Evolutionary conservation across 2,888 invertebrate genomes (phyloP).

Genomic region (Hyppa rectilinea): DNA sequence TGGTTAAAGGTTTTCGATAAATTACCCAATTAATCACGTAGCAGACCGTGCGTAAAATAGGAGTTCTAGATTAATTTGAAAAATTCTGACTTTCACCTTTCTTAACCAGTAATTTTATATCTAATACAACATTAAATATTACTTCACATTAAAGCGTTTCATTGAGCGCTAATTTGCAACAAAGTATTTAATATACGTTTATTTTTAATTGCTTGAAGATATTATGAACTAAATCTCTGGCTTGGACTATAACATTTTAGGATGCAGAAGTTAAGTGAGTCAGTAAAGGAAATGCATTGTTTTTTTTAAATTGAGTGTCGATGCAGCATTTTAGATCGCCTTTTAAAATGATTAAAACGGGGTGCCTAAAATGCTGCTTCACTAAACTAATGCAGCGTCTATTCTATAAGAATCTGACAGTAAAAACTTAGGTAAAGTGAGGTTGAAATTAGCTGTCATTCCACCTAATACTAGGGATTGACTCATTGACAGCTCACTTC

Average conservation of each 20-base stretch:
- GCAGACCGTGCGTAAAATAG: not conserved
- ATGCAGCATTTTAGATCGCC: not conserved
- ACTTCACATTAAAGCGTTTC: constrained; percentile 64
- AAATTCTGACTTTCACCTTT: constrained; percentile 42
- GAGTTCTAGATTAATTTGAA: not conserved
- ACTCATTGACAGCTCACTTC: no score
- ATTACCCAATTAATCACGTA: not conserved
- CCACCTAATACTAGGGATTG: no score
- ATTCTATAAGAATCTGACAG: no score
- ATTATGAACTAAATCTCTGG: constrained; percentile 38
- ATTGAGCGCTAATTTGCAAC: constrained; percentile 67
- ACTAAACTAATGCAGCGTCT: no score
- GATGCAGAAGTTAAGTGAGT: not conserved
- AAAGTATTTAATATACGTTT: constrained; percentile 41
- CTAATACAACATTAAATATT: constrained; percentile 60
- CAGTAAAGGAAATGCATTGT: not conserved
- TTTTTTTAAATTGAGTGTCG: not conserved
- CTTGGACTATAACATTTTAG: not conserved
- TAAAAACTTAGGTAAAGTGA: no score
- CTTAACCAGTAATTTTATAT: constrained; percentile 49
- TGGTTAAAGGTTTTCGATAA: not conserved
- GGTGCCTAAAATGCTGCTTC: not conserved
- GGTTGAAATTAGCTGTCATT: no score
- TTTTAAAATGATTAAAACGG: not conserved
- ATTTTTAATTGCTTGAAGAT: constrained; percentile 22